Evolutionary conservation across 1,140 invertebrate genomes (phyloP).

Genomic region (Bombus ignitus): DNA sequence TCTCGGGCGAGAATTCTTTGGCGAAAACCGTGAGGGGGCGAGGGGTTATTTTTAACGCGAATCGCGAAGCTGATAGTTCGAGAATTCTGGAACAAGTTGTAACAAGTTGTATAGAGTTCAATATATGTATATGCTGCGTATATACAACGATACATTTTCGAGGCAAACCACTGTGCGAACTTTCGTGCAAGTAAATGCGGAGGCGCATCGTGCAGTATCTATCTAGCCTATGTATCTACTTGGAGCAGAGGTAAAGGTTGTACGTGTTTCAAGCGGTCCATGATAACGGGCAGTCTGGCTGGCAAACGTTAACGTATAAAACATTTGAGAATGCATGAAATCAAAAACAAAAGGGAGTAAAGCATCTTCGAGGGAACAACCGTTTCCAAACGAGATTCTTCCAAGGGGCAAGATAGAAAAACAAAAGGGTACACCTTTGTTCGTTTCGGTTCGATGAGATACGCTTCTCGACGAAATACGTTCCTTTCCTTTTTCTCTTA

Average conservation of each 20-base stretch:
- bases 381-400: background rate
- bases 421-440: background rate
- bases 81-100: conserved; percentile 14
- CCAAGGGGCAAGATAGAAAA: too few species aligned
- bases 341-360: background rate
- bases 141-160: background rate
- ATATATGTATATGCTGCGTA: background rate
- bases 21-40: too few species aligned
- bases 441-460: background rate
- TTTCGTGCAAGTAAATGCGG: conserved; percentile 47
- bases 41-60: background rate
- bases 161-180: conserved; percentile 8
- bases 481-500: background rate
- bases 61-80: background rate
- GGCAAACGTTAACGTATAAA: background rate
- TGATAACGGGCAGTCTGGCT: background rate
- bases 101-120: background rate
- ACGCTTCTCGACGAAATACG: background rate
- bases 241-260: background rate
- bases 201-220: conserved; percentile 1
- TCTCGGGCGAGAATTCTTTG: background rate
- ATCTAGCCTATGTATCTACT: conserved; percentile 21
- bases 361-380: background rate
- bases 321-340: background rate
- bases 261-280: background rate